These are phyloP conservation scores for Athene cunicularia DNA, from an alignment of 2,113 vertebrate species.

Conservation along the genomic window DNA sequence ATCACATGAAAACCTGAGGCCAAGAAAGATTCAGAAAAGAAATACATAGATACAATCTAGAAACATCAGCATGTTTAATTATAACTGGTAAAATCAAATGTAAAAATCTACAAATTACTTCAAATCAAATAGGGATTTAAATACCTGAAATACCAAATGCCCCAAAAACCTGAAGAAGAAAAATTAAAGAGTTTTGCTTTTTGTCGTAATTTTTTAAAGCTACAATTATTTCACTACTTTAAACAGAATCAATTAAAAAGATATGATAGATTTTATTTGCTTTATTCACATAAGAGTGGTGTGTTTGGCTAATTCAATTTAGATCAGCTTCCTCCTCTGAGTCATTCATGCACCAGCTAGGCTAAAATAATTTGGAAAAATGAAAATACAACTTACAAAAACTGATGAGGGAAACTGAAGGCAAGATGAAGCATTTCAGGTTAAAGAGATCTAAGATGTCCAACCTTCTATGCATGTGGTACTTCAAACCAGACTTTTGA, in stretches of 20 bases:
- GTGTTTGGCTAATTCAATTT: background rate
- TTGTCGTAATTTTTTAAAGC: background rate
- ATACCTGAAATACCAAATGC: conserved; percentile 35
- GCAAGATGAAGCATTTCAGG: background rate
- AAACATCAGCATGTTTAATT: background rate
- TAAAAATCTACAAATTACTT: background rate
- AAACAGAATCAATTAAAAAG: background rate
- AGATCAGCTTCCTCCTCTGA: background rate
- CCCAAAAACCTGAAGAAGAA: conserved; percentile 1
- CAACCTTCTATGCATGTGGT: background rate
- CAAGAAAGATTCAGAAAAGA: background rate
- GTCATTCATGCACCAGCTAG: background rate
- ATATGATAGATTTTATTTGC: background rate
- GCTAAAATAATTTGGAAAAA: background rate
- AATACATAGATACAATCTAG: background rate
- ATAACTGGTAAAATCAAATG: background rate
- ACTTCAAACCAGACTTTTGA: background rate
- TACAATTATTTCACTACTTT: background rate
- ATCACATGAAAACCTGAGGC: conserved; percentile 28
- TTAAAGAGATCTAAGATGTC: background rate
- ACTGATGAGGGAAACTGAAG: background rate
- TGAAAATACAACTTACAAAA: background rate
- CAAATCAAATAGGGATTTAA: background rate
- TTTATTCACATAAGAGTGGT: background rate
- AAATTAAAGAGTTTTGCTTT: background rate